Conservation (phyloP, 2,888 invertebrate genomes). For the Rhingia rostrata region DNA sequence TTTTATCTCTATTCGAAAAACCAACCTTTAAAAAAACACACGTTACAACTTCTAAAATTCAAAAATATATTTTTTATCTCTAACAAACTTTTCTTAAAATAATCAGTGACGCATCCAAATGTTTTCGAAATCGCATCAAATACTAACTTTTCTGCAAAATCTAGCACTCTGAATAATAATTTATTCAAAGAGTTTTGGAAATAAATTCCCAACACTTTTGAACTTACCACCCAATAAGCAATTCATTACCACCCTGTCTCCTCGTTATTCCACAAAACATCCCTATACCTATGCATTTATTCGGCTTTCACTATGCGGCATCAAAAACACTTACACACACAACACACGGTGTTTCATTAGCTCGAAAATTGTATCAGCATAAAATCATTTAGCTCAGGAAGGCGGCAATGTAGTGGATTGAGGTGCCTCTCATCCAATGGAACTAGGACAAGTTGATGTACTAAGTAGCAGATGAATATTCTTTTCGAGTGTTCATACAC, state of each 20-base stretch:
- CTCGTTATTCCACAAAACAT: background rate
- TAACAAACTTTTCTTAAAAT: no score
- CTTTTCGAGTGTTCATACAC: constrained; percentile 26
- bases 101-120: no score
- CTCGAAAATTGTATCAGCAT: constrained; percentile 62
- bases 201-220: no score
- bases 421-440: background rate
- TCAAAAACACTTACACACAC: constrained; percentile 11
- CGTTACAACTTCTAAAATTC: no score
- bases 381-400: constrained; percentile 58
- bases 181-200: no score
- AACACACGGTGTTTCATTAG: constrained; percentile 53
- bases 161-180: no score
- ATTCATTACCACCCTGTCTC: background rate
- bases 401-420: background rate
- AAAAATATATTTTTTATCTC: no score
- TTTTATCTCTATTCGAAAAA: no score
- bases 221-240: no score
- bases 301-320: background rate
- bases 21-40: no score
- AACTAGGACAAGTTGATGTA: constrained; percentile 65
- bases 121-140: no score
- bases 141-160: no score
- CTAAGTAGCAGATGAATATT: constrained; percentile 41
- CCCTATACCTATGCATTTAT: constrained; percentile 1